Percentiles rank a stretch among this genome's conserved stretches.
Conservation (phyloP, 1,140 invertebrate species). For the Anthonomus grandis region DNA sequence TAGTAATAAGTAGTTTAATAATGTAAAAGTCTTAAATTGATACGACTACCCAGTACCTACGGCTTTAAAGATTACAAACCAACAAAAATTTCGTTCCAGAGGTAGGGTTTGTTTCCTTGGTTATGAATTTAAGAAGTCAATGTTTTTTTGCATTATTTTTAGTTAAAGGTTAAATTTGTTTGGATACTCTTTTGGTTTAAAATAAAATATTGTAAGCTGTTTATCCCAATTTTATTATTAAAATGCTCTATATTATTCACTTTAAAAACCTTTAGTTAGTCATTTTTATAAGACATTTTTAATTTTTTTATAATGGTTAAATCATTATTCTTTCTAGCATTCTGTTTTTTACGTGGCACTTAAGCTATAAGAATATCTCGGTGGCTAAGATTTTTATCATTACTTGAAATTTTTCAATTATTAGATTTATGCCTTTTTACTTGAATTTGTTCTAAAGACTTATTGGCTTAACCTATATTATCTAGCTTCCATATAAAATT, state of each 20-base stretch:
- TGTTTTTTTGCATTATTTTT: conserved; percentile 2
- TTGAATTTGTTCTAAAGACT: conserved; percentile 8
- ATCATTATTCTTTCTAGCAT: not conserved
- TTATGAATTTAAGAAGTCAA: not conserved
- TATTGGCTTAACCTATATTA: conserved; percentile 3
- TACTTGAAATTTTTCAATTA: not conserved
- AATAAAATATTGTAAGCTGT: not conserved
- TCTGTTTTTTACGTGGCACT: not conserved
- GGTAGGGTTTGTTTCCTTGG: not conserved
- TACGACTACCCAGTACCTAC: no score
- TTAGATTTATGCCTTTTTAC: conserved; percentile 4
- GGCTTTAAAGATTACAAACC: no score
- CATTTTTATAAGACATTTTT: not conserved
- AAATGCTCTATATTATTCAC: no score
- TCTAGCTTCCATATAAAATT: not conserved
- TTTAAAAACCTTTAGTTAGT: not conserved
- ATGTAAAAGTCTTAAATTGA: no score
- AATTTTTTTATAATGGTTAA: not conserved
- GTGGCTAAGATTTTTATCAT: conserved; percentile 3
- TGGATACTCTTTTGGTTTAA: not conserved
- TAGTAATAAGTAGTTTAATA: no score
- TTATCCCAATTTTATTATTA: not conserved
- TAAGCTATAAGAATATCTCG: not conserved
- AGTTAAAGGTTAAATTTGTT: not conserved
- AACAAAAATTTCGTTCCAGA: not conserved